Percentiles rank a stretch among this genome's conserved stretches.
phyloP scores from a whole-genome alignment of 2,888 invertebrate genomes.

The Drosophila emarginata region DNA sequence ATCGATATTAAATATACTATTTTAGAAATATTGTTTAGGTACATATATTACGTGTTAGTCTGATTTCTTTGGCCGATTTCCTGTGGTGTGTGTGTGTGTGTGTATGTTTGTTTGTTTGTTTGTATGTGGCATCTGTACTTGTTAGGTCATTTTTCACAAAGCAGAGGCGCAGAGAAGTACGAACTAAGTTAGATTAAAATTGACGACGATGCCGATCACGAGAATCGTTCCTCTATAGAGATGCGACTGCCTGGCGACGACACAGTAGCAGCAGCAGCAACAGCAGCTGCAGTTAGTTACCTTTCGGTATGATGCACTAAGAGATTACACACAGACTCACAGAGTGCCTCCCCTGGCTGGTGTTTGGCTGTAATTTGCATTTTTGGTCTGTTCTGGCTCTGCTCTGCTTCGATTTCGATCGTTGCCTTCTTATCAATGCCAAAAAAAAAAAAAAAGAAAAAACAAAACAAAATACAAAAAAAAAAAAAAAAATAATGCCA shows the following conservation, averaged over 20 bases:
- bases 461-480: not conserved
- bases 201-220: conserved; percentile 58
- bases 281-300: conserved; percentile 57
- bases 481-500: conserved; percentile 31
- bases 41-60: not conserved
- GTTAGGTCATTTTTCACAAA: conserved; percentile 3
- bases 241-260: conserved; percentile 49
- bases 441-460: conserved; percentile 51
- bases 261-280: conserved; percentile 29
- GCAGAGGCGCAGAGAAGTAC: not conserved
- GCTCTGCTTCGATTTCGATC: conserved; percentile 52
- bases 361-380: conserved; percentile 60
- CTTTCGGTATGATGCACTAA: conserved; percentile 60
- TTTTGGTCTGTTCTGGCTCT: conserved; percentile 26
- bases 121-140: conserved; percentile 3
- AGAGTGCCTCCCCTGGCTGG: conserved; percentile 42
- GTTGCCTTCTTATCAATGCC: conserved; percentile 69
- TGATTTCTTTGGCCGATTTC: not conserved
- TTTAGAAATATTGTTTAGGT: not conserved
- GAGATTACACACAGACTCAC: conserved; percentile 38
- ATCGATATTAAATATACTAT: no score
- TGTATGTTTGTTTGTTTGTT: not conserved
- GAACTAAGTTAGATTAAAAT: conserved; percentile 5
- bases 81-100: not conserved
- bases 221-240: conserved; percentile 58